Percentiles rank a stretch among this genome's conserved stretches.
These are phyloP conservation scores for Aix galericulata DNA, from an alignment of 2,113 vertebrate genomes.

Conservation along the genomic window DNA sequence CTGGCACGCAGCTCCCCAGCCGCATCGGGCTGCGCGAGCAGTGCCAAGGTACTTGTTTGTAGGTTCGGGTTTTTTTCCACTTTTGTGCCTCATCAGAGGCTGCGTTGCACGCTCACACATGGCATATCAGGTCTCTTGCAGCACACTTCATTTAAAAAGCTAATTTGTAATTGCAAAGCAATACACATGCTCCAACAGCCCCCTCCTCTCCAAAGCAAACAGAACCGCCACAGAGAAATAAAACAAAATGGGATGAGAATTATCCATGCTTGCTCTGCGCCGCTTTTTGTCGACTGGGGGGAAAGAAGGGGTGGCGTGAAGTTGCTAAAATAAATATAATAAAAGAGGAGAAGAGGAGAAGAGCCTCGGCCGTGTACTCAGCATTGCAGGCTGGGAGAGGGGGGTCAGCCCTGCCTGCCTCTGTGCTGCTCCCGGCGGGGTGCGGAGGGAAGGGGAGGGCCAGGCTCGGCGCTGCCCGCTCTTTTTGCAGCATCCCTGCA, in stretches of 20 bases:
- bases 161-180: conserved; percentile 71
- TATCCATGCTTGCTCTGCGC: conserved; percentile 46
- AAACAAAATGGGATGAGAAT: conserved; percentile 55
- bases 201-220: conserved; percentile 66
- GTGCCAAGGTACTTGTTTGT: not conserved
- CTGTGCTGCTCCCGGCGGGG: not conserved
- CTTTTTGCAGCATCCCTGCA: too few species aligned
- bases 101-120: not conserved
- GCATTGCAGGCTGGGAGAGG: not conserved
- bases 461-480: not conserved
- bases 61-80: not conserved
- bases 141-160: conserved; percentile 70
- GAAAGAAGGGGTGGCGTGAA: conserved; percentile 18
- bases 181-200: conserved; percentile 57
- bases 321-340: conserved; percentile 29
- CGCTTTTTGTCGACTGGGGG: not conserved
- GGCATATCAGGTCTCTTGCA: conserved; percentile 57
- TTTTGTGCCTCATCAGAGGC: conserved; percentile 25
- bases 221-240: conserved; percentile 58
- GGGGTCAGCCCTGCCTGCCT: not conserved
- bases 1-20: not conserved
- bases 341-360: not conserved
- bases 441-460: not conserved
- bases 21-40: not conserved
- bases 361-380: not conserved